A percentile compares a stretch with the other conserved stretches of the same genome.
Conservation (phyloP, 30 jellyfish, hydroid and myxozoan genomes). For the Cassiopea xamachana region DNA sequence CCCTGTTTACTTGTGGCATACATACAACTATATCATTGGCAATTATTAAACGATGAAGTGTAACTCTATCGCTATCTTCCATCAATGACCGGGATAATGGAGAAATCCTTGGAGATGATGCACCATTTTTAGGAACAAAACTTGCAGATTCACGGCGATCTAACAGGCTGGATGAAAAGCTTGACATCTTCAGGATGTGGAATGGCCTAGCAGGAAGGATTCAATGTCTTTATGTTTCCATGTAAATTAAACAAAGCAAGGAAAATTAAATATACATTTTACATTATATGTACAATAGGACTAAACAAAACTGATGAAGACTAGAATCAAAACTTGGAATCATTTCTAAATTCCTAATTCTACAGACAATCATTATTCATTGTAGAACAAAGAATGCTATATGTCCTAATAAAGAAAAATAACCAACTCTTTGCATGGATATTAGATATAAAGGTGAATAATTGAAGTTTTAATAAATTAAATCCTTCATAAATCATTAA, state of each 20-base stretch:
- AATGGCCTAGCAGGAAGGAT: neutral
- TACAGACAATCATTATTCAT: too few species aligned
- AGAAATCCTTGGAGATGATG: constrained; percentile 43
- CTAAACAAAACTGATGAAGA: too few species aligned
- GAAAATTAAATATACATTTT: too few species aligned
- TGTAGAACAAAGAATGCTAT: too few species aligned
- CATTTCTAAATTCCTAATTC: too few species aligned
- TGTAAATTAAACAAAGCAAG: neutral
- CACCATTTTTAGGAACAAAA: constrained; percentile 53
- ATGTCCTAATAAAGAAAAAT: too few species aligned
- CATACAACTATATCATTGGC: constrained; percentile 91
- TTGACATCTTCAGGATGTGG: constrained; percentile 14
- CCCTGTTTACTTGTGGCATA: constrained; percentile 98
- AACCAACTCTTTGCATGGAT: too few species aligned
- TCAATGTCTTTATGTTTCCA: neutral
- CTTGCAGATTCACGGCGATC: constrained; percentile 34
- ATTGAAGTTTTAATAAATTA: too few species aligned
- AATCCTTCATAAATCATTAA: too few species aligned
- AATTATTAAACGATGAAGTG: constrained; percentile 88
- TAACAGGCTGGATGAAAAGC: constrained; percentile 24
- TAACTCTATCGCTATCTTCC: constrained; percentile 68
- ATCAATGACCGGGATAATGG: constrained; percentile 35
- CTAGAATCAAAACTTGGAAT: too few species aligned
- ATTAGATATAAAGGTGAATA: too few species aligned
- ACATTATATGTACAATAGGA: too few species aligned